phyloP scores from a whole-genome alignment of 2,888 invertebrate genomes.

The Timema podura region DNA sequence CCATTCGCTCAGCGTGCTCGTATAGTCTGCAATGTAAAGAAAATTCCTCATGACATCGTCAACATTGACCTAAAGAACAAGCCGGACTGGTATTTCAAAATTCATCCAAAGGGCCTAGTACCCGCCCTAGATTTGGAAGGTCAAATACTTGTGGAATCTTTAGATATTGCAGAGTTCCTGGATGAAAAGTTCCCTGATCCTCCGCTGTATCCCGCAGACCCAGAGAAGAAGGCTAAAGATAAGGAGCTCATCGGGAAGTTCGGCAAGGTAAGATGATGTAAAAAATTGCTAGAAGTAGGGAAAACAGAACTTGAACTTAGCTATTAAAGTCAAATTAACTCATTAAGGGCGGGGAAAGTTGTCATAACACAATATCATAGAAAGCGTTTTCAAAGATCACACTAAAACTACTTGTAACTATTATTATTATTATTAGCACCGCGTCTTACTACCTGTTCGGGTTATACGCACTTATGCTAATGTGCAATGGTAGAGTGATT shows the following conservation, averaged over 20 bases:
- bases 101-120: constrained; percentile 50
- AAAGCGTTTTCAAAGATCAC: too few relatives aligned
- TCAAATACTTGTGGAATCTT: constrained; percentile 51
- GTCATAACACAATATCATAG: too few relatives aligned
- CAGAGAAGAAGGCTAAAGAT: constrained; percentile 35
- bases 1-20: constrained; percentile 48
- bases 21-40: constrained; percentile 45
- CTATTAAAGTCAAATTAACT: too few relatives aligned
- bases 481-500: too few relatives aligned
- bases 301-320: too few relatives aligned
- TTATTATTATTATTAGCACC: too few relatives aligned
- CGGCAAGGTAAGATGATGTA: constrained; percentile 35
- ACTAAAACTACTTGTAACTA: too few relatives aligned
- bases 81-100: constrained; percentile 49
- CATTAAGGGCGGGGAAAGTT: too few relatives aligned
- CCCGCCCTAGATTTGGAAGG: constrained; percentile 47
- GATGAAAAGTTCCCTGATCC: constrained; percentile 53
- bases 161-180: constrained; percentile 52
- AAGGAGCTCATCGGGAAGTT: constrained; percentile 38
- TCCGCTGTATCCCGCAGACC: constrained; percentile 49
- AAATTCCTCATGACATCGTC: constrained; percentile 47
- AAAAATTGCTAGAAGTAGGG: too few relatives aligned
- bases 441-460: too few relatives aligned
- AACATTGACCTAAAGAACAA: constrained; percentile 49
- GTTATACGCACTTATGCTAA: too few relatives aligned